Base-by-base conservation (phyloP, 2,888 invertebrate genomes). In the Gisinianus flammeolus region DNA sequence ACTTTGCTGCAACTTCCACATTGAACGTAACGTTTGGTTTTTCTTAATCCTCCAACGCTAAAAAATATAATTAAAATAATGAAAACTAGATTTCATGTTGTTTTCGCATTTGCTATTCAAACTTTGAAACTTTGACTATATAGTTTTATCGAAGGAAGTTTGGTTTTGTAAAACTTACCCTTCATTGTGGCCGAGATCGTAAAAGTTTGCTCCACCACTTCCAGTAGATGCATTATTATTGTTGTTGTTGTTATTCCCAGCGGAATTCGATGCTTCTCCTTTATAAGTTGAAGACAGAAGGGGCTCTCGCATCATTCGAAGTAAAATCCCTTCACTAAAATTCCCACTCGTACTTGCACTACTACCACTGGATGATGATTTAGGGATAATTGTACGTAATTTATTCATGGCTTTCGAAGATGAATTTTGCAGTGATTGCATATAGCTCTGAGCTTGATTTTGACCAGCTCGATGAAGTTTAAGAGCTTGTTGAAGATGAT, bases 1-100 rank as follows among this genome's bases (percentile, higher is more conserved):
- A 85, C 85, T 74, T 85, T 84, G 66, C 85, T 84, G 74, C 85
- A 85, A 77, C 85, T 83, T 28, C 82, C 81, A 78, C 85, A 85
- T 31, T 82, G 81, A 10, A 84, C 84, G 54, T 84, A 84, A 5
- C 84, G 82, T 62, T 84, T 84, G 56, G 82, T 82, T 54, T 83
- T 83, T 72, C 83, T 35, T 24, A 83, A 76, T 31, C 83, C 83
- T 26, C 76, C 76, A 2, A 76, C 69, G 28, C 79, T 79, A 30
- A 19, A 77, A 71, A 8, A 35, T 44, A 16, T 24, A 64, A 26
- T 68, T 31, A 31, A 68, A 19, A 68, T 6, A 68, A 66, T 66
- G 24, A 19, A 24, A 68, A 68, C 5, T 24, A 64, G 19, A 64
- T 22, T n/a, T 10, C 62, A 62, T 10, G 10, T 22, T 8, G 6